A percentile compares a stretch with the other conserved stretches of the same genome.
These are phyloP conservation scores for Eueremaeus valkanovi DNA, from an alignment of 2,888 invertebrate species.

Conservation along the genomic window DNA sequence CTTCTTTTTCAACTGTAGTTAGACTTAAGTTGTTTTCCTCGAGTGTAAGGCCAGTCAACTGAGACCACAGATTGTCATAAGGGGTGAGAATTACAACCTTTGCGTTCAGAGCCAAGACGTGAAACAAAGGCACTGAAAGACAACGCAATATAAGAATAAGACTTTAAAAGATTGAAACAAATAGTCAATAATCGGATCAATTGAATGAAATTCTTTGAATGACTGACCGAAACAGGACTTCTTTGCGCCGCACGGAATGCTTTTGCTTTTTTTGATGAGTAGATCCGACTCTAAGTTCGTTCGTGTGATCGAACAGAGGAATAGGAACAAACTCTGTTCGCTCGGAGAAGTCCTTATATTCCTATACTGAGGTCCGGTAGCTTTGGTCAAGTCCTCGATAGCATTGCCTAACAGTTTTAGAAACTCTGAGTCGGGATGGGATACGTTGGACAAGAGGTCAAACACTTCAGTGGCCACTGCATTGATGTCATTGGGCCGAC, in stretches of 20 bases:
- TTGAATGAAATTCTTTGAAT: not conserved
- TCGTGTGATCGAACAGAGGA: conserved; percentile 62
- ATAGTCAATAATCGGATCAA: not conserved
- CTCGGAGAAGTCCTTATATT: conserved; percentile 61
- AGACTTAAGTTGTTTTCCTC: conserved; percentile 45
- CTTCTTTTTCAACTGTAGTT: conserved; percentile 56
- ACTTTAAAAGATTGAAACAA: not conserved
- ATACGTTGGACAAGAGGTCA: conserved; percentile 56
- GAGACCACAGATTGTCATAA: conserved; percentile 52
- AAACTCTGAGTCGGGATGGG: conserved; percentile 50
- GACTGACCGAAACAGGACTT: conserved; percentile 47
- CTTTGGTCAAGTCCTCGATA: conserved; percentile 86
- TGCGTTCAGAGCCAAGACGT: conserved; percentile 80
- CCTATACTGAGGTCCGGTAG: conserved; percentile 74
- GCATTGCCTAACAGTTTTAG: conserved; percentile 54
- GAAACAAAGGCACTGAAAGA: conserved; percentile 73
- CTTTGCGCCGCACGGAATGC: conserved; percentile 34
- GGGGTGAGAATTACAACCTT: conserved; percentile 63
- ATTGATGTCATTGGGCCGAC: conserved; percentile 53
- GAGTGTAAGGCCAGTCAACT: conserved; percentile 51
- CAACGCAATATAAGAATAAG: too few relatives aligned
- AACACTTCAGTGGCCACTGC: conserved; percentile 51
- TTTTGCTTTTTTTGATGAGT: conserved; percentile 57
- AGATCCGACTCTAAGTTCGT: conserved; percentile 86
- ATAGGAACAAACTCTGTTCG: conserved; percentile 73